Percentiles rank a stretch among this genome's conserved stretches.
phyloP scores from a whole-genome alignment of 2,797 vertebrate genomes.

The Enteromius viviparus region DNA sequence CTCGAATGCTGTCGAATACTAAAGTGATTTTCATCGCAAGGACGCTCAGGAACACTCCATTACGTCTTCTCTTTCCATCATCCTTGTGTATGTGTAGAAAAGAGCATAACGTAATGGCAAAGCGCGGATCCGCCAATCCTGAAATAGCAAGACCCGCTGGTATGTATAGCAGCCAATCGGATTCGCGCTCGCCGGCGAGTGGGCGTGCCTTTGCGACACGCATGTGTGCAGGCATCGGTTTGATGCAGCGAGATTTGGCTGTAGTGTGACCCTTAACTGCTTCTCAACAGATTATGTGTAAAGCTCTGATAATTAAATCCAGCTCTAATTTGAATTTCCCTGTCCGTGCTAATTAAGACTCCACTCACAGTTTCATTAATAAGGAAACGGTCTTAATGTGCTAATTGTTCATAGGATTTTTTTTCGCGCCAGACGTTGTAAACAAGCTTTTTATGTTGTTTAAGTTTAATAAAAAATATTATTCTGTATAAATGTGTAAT shows the following conservation, averaged over 20 bases:
- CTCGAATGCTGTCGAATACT: constrained; percentile 73
- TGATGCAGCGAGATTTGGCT: constrained; percentile 51
- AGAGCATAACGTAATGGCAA: constrained; percentile 78
- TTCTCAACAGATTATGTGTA: not conserved
- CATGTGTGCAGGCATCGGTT: constrained; percentile 53
- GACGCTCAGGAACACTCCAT: constrained; percentile 77
- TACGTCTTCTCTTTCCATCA: constrained; percentile 79
- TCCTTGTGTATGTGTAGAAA: constrained; percentile 69
- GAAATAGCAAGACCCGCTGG: constrained; percentile 56
- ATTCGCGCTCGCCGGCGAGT: constrained; percentile 20
- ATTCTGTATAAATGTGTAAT: not conserved
- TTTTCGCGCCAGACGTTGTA: not conserved
- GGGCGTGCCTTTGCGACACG: constrained; percentile 67
- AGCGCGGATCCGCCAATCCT: constrained; percentile 70
- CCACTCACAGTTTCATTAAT: not conserved
- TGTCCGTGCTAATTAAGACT: not conserved
- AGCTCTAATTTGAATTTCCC: too few relatives aligned
- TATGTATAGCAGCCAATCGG: constrained; percentile 77
- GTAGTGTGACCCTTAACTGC: not conserved
- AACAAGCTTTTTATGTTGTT: not conserved
- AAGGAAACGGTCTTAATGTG: not conserved
- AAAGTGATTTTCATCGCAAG: constrained; percentile 76
- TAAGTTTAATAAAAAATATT: not conserved
- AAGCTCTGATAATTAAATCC: not conserved
- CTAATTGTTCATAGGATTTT: too few relatives aligned